A percentile compares a stretch with the other conserved stretches of the same genome.
Evolutionary conservation across 2,113 vertebrate genomes (phyloP).

Genomic region (Alouatta palliata): DNA sequence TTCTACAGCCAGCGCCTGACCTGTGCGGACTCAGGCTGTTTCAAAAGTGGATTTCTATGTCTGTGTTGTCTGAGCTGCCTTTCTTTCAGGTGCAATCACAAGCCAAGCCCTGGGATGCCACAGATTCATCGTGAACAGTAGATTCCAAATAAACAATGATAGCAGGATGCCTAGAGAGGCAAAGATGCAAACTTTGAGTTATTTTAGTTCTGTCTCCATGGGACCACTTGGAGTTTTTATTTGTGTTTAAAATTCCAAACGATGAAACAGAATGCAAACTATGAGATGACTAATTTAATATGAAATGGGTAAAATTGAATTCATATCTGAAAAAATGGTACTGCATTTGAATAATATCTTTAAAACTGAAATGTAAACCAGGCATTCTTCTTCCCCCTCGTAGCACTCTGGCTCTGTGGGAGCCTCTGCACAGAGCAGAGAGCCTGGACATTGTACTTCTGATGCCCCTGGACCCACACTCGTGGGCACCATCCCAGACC

Average conservation of each 20-base stretch:
- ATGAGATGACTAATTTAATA: not conserved
- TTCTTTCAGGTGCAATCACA: not conserved
- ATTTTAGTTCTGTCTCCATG: not conserved
- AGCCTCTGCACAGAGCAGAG: not conserved
- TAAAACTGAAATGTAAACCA: not conserved
- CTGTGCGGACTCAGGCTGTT: not conserved
- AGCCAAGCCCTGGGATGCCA: too few relatives aligned
- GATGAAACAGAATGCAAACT: not conserved
- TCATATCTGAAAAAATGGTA: not conserved
- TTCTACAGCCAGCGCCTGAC: not conserved
- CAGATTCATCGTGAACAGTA: rapidly evolving
- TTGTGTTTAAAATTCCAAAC: not conserved
- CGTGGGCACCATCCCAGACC: not conserved
- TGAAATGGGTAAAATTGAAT: not conserved
- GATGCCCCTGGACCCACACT: not conserved
- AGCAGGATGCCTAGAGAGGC: not conserved
- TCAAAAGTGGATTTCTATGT: not conserved
- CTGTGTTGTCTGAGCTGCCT: not conserved
- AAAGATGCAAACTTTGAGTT: not conserved
- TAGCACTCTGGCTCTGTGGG: not conserved
- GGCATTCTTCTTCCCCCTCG: not conserved
- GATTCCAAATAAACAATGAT: not conserved
- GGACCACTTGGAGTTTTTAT: not conserved
- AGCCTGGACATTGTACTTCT: not conserved
- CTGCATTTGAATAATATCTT: not conserved